These are phyloP conservation scores for Sinocyclocheilus rhinocerous DNA, from an alignment of 2,113 vertebrate genomes.

Conservation along the genomic window DNA sequence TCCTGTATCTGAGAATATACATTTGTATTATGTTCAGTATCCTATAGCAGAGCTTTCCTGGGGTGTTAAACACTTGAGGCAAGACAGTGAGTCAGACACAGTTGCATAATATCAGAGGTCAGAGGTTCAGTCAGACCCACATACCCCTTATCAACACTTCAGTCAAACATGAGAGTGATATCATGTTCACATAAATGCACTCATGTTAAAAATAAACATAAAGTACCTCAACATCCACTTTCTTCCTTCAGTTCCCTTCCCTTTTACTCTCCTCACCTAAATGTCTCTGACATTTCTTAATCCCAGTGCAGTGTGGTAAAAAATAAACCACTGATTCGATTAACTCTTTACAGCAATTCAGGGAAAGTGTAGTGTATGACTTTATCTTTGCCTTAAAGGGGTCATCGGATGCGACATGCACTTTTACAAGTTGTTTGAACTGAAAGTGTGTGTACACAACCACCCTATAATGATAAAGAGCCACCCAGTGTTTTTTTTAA, in stretches of 20 bases:
- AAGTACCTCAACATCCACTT: background rate
- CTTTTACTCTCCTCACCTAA: background rate
- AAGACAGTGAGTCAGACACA: constrained; percentile 1
- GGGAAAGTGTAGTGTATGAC: background rate
- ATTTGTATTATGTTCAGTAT: background rate
- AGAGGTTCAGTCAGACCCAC: background rate
- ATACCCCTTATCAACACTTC: background rate
- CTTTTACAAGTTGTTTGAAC: too few relatives aligned
- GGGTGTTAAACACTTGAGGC: background rate
- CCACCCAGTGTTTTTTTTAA: too few relatives aligned
- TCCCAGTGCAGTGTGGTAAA: constrained; percentile 35
- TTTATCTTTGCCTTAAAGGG: background rate
- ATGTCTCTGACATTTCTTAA: constrained; percentile 34
- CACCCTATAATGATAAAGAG: too few relatives aligned
- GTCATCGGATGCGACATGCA: too few relatives aligned
- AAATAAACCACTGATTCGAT: constrained; percentile 44
- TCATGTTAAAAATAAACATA: background rate
- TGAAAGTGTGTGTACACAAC: too few relatives aligned
- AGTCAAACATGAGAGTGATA: background rate
- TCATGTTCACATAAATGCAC: background rate
- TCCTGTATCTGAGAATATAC: background rate
- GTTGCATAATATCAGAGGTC: constrained; percentile 21
- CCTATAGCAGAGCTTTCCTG: background rate
- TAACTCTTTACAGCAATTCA: constrained; percentile 17
- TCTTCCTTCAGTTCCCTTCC: constrained; percentile 11